These are phyloP conservation scores for Flexamia atlantica DNA, from an alignment of 2,888 invertebrate species.

Conservation along the genomic window DNA sequence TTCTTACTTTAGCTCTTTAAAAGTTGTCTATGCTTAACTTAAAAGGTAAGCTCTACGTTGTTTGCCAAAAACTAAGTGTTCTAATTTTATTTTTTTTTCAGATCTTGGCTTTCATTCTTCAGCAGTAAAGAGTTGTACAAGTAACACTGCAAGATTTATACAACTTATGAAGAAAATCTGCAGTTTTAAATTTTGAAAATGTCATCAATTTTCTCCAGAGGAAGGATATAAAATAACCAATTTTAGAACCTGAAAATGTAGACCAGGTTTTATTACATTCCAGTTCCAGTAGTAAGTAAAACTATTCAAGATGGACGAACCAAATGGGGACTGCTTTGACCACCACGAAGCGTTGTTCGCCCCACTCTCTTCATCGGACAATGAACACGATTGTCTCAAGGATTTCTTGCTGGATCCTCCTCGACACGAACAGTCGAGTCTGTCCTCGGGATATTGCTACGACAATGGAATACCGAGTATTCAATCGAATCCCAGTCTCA, in stretches of 20 bases:
- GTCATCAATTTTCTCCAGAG: neutral
- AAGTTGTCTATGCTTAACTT: no score
- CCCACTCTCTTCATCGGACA: slow-evolving; percentile 69
- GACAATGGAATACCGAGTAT: slow-evolving; percentile 38
- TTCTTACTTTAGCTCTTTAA: no score
- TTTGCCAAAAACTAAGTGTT: no score
- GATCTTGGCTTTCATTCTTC: no score
- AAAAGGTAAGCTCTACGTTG: no score
- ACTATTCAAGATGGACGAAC: slow-evolving; percentile 70
- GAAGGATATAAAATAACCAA: neutral
- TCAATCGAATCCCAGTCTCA: slow-evolving; percentile 28
- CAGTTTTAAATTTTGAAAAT: neutral
- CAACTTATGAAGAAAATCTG: neutral
- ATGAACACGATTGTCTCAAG: slow-evolving; percentile 71
- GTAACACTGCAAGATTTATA: no score
- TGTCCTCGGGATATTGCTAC: slow-evolving; percentile 44
- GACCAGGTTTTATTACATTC: slow-evolving; percentile 29
- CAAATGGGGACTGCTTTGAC: slow-evolving; percentile 71
- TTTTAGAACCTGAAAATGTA: slow-evolving; percentile 45
- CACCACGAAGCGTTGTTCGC: slow-evolving; percentile 71
- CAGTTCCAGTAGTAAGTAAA: neutral
- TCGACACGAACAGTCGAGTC: slow-evolving; percentile 49
- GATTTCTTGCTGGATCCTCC: slow-evolving; percentile 71
- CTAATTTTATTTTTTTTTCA: no score
- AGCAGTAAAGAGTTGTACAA: no score